These are phyloP conservation scores for Halcyon malimbica DNA, from an alignment of 2,113 vertebrate genomes.

Conservation along the genomic window DNA sequence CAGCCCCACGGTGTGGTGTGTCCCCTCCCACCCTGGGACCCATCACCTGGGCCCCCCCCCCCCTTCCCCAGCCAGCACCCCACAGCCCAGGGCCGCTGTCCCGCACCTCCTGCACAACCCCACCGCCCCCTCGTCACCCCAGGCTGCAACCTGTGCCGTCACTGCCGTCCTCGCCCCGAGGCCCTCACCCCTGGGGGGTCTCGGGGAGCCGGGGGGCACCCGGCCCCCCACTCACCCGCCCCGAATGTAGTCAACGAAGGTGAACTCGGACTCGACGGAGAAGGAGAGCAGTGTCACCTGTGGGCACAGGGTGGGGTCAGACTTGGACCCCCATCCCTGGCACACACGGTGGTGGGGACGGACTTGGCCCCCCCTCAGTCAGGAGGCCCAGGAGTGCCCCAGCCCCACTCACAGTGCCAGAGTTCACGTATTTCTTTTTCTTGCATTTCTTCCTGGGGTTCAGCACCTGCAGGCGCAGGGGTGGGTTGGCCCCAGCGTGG, in stretches of 20 bases:
- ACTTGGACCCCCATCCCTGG: accelerated
- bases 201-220: neutral
- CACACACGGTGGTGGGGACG: neutral
- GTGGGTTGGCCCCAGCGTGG: neutral
- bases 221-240: conserved; percentile 87
- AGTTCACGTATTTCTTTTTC: conserved; percentile 99
- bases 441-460: conserved; percentile 98
- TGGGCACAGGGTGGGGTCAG: neutral
- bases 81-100: accelerated
- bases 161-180: neutral
- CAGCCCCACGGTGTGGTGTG: accelerated
- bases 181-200: neutral
- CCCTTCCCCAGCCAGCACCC: neutral
- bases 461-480: conserved; percentile 81
- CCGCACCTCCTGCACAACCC: neutral
- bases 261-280: conserved; percentile 95
- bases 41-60: neutral
- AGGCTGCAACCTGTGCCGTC: neutral
- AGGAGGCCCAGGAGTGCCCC: neutral
- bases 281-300: conserved; percentile 98
- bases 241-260: conserved; percentile 97
- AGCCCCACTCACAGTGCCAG: conserved; percentile 89
- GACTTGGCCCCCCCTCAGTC: neutral
- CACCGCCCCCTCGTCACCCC: accelerated
- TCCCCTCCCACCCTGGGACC: neutral